These are phyloP conservation scores for Tangara arthus DNA, from an alignment of 2,797 vertebrate species.

Conservation along the genomic window DNA sequence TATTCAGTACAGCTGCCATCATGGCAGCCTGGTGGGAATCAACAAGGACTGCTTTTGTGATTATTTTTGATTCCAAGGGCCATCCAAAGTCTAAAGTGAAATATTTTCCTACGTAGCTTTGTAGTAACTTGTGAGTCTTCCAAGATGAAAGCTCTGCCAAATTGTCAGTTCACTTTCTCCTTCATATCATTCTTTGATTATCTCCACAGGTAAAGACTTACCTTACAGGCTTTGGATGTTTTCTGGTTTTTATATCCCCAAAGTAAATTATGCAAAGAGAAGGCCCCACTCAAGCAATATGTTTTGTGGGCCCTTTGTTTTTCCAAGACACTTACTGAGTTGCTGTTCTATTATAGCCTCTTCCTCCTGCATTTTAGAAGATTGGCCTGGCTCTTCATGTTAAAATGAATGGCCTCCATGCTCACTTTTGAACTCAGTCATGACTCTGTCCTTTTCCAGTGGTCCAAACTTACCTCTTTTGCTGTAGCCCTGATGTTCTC, in stretches of 20 bases:
- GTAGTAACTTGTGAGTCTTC: not conserved
- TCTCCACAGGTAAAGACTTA: not conserved
- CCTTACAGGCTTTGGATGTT: not conserved
- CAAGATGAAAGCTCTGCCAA: not conserved
- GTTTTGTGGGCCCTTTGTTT: not conserved
- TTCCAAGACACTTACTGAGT: not conserved
- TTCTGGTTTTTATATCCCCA: not conserved
- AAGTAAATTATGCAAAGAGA: not conserved
- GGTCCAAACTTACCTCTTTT: not conserved
- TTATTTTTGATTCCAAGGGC: not conserved
- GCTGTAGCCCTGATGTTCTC: not conserved
- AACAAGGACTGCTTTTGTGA: not conserved
- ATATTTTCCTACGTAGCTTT: not conserved
- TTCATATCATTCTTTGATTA: not conserved
- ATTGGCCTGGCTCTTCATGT: not conserved
- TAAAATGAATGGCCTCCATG: not conserved
- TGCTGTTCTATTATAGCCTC: not conserved
- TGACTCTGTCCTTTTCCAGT: not conserved
- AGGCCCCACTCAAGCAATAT: not conserved
- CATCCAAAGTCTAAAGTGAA: not conserved
- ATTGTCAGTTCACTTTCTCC: not conserved
- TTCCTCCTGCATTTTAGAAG: not conserved
- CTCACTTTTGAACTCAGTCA: not conserved
- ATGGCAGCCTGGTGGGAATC: accelerated
- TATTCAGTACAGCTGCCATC: not conserved